A percentile compares a stretch with the other conserved stretches of the same genome.
Evolutionary conservation across 1,140 invertebrate genomes (phyloP).

Genomic region (Ceratina japonica): DNA sequence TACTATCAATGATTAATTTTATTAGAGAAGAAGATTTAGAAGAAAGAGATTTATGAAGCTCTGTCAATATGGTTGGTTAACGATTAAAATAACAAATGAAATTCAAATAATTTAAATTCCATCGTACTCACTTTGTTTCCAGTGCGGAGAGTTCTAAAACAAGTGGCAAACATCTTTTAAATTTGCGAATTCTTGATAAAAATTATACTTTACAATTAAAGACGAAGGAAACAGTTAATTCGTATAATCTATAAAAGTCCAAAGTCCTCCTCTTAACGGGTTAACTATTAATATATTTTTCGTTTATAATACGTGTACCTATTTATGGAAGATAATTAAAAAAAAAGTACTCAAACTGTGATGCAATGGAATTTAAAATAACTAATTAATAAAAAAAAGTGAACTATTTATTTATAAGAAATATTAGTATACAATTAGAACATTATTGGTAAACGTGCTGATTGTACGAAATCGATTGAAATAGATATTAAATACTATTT

Average conservation of each 20-base stretch:
- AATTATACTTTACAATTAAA: not conserved
- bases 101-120: not conserved
- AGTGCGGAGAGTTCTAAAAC: slow-evolving; percentile 28
- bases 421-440: no score
- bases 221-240: slow-evolving; percentile 1
- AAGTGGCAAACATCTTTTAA: slow-evolving; percentile 43
- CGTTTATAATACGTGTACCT: not conserved
- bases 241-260: slow-evolving; percentile 29
- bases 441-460: no score
- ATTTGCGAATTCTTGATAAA: not conserved
- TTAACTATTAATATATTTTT: slow-evolving; percentile 6
- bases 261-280: slow-evolving; percentile 27
- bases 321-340: not conserved
- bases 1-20: no score
- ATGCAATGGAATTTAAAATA: not conserved
- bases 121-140: slow-evolving; percentile 38
- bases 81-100: slow-evolving; percentile 27
- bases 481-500: no score
- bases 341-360: not conserved
- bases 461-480: no score
- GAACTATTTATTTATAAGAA: no score
- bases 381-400: not conserved
- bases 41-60: not conserved
- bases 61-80: not conserved
- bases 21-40: not conserved